Conservation (phyloP, 2,797 vertebrate species). For the Borostomias antarcticus region DNA sequence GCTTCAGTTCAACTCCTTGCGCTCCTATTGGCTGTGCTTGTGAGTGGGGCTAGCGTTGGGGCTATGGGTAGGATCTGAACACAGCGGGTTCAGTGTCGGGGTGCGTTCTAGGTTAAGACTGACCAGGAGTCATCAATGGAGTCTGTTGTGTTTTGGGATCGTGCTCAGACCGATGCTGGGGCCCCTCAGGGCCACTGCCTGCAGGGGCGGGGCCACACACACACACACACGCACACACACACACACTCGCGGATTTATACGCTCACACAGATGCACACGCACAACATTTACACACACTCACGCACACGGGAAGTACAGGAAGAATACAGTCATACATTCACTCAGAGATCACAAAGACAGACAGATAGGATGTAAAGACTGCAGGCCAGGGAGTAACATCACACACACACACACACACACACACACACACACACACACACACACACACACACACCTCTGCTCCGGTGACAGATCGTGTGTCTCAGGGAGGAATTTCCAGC, state of each 20-base stretch:
- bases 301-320: background rate
- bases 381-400: background rate
- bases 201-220: background rate
- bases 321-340: constrained; percentile 9
- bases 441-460: constrained; percentile 6
- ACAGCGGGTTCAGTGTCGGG: constrained; percentile 10
- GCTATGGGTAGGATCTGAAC: background rate
- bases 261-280: constrained; percentile 9
- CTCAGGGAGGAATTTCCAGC: constrained; percentile 52
- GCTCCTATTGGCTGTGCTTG: background rate
- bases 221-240: constrained; percentile 4
- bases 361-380: background rate
- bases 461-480: constrained; percentile 45
- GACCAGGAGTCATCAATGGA: constrained; percentile 51
- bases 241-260: background rate
- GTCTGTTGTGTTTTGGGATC: constrained; percentile 46
- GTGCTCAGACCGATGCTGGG: constrained; percentile 39
- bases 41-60: background rate
- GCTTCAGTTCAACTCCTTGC: constrained; percentile 6
- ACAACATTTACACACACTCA: constrained; percentile 7
- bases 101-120: constrained; percentile 17
- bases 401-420: constrained; percentile 3
- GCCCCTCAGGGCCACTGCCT: constrained; percentile 39
- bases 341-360: constrained; percentile 14
- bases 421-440: constrained; percentile 16